These are phyloP conservation scores for Cartodere bifasciata DNA, from an alignment of 2,888 invertebrate species.

Conservation along the genomic window DNA sequence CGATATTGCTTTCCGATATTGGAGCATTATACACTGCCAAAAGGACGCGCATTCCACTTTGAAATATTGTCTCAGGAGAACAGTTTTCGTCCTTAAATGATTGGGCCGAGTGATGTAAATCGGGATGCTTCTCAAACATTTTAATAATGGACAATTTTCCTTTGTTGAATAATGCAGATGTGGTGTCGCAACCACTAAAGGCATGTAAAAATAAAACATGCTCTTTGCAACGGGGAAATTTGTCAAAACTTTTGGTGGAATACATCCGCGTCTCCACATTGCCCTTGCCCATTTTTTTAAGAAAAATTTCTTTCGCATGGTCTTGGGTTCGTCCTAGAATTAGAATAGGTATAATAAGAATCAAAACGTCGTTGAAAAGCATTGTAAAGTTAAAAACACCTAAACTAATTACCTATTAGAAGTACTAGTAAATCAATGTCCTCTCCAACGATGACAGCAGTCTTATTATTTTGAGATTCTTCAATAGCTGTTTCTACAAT, in stretches of 20 bases:
- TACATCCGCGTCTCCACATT: slow-evolving; percentile 27
- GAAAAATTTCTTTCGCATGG: slow-evolving; percentile 22
- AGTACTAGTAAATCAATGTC: slow-evolving; percentile 28
- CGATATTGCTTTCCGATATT: slow-evolving; percentile 18
- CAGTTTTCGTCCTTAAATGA: slow-evolving; percentile 25
- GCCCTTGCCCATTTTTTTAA: slow-evolving; percentile 28
- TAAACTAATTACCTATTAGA: no score
- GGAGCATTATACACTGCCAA: slow-evolving; percentile 26
- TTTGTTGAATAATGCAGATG: slow-evolving; percentile 19
- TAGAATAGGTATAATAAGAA: slow-evolving; percentile 25
- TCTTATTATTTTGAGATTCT: slow-evolving; percentile 18
- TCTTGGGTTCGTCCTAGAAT: slow-evolving; percentile 24
- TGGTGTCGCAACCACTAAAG: slow-evolving; percentile 22
- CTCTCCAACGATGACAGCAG: slow-evolving; percentile 26
- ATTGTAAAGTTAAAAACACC: no score
- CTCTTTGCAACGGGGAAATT: slow-evolving; percentile 18
- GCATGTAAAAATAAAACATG: slow-evolving; percentile 20
- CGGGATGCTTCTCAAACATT: slow-evolving; percentile 18
- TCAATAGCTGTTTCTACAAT: slow-evolving; percentile 28
- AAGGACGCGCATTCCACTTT: slow-evolving; percentile 19
- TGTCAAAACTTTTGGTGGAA: slow-evolving; percentile 24
- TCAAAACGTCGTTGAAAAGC: no score
- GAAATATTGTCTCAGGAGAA: slow-evolving; percentile 19
- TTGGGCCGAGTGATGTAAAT: slow-evolving; percentile 19
- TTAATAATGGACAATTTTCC: slow-evolving; percentile 21